Evolutionary conservation across 2,797 vertebrate genomes (phyloP).

Genomic region (Thamnophis elegans): DNA sequence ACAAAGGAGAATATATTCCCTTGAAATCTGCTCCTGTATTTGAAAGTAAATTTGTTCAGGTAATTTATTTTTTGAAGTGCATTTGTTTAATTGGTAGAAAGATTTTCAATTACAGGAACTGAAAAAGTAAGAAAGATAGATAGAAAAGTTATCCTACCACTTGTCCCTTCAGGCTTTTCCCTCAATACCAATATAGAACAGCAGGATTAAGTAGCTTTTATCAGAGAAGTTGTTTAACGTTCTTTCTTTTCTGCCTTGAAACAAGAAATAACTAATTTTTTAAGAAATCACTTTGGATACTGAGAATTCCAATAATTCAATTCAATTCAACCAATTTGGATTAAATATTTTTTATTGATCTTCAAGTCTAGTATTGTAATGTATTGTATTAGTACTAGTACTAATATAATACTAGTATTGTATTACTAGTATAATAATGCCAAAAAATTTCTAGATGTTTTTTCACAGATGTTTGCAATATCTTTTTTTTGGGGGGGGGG

Average conservation of each 20-base stretch:
- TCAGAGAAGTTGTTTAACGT: not conserved
- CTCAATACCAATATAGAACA: not conserved
- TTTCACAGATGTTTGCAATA: not conserved
- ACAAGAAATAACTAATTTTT: not conserved
- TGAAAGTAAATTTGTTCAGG: conserved; percentile 70
- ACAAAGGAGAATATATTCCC: conserved; percentile 57
- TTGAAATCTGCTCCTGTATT: conserved; percentile 58
- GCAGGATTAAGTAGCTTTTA: not conserved
- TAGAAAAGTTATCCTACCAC: not conserved
- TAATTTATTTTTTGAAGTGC: conserved; percentile 41
- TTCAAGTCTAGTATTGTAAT: not conserved
- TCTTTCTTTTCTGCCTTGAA: not conserved
- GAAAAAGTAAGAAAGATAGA: not conserved
- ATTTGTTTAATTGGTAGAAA: not conserved
- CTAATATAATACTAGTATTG: too few relatives aligned
- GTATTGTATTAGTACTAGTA: too few relatives aligned
- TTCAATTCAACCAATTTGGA: not conserved
- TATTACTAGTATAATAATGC: not conserved
- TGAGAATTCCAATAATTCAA: not conserved
- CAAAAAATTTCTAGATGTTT: not conserved
- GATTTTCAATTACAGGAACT: not conserved
- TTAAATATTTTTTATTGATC: not conserved
- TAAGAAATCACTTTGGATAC: not conserved
- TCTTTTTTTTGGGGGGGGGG: not conserved
- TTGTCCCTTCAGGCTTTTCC: not conserved